Conservation (phyloP, 35 echinoderm and acorn worm species). For the Apostichopus californicus region DNA sequence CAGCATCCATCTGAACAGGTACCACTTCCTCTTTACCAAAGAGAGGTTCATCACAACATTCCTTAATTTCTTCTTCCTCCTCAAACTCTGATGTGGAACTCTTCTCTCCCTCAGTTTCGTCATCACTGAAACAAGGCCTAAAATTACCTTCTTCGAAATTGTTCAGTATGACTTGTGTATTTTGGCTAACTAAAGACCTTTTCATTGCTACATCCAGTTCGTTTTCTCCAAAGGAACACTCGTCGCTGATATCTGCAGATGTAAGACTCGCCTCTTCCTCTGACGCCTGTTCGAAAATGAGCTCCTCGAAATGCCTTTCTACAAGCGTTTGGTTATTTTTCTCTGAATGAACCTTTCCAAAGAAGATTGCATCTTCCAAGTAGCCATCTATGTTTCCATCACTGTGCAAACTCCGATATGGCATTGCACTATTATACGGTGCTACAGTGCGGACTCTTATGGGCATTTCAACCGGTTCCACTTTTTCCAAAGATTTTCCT, state of each 20-base stretch:
- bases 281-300: conserved; percentile 27
- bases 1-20: background rate
- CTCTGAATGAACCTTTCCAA: background rate
- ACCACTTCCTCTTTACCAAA: conserved; percentile 3
- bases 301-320: conserved; percentile 8
- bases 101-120: background rate
- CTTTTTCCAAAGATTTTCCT: background rate
- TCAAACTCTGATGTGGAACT: background rate
- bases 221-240: background rate
- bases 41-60: conserved; percentile 25
- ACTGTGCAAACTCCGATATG: conserved; percentile 1
- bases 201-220: background rate
- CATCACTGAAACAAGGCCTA: background rate
- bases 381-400: background rate
- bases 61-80: background rate
- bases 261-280: background rate
- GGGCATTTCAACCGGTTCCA: conserved; percentile 48
- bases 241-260: background rate
- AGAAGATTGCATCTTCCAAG: background rate
- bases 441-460: conserved; percentile 15
- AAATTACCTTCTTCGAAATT: conserved; percentile 49
- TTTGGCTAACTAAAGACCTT: background rate
- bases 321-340: background rate
- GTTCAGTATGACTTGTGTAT: background rate
- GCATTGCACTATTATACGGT: background rate